Evolutionary conservation across 2,797 vertebrate species (phyloP).

Genomic region (Potorous gilbertii): DNA sequence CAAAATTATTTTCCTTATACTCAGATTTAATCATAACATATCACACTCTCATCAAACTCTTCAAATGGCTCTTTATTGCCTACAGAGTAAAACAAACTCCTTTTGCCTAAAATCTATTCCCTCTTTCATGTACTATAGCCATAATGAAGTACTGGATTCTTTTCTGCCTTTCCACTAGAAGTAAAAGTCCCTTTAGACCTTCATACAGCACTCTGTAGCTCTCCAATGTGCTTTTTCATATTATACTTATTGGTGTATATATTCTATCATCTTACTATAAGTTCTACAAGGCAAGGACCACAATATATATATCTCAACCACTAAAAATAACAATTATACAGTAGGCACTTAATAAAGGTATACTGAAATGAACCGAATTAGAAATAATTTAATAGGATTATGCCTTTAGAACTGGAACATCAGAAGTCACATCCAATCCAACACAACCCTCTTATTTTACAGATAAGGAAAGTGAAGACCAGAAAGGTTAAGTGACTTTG

Average conservation of each 20-base stretch:
- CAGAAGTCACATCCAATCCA: neutral
- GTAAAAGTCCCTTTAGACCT: neutral
- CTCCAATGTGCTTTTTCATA: neutral
- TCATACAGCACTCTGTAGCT: neutral
- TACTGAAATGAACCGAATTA: neutral
- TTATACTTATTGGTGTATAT: neutral
- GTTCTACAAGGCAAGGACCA: neutral
- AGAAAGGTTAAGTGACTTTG: neutral
- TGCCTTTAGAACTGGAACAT: neutral
- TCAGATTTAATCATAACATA: neutral
- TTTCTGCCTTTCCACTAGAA: neutral
- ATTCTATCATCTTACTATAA: neutral
- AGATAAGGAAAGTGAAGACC: neutral
- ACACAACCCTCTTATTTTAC: neutral
- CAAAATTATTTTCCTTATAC: neutral
- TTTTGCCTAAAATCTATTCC: neutral
- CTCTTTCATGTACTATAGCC: neutral
- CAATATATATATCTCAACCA: neutral
- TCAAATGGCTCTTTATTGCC: neutral
- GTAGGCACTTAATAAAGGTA: neutral
- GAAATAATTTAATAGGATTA: neutral
- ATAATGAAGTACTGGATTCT: neutral
- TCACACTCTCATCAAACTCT: neutral
- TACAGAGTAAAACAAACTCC: neutral
- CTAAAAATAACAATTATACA: neutral